Conservation (phyloP, 2,888 invertebrate genomes). For the Oasisia sp. region DNA sequence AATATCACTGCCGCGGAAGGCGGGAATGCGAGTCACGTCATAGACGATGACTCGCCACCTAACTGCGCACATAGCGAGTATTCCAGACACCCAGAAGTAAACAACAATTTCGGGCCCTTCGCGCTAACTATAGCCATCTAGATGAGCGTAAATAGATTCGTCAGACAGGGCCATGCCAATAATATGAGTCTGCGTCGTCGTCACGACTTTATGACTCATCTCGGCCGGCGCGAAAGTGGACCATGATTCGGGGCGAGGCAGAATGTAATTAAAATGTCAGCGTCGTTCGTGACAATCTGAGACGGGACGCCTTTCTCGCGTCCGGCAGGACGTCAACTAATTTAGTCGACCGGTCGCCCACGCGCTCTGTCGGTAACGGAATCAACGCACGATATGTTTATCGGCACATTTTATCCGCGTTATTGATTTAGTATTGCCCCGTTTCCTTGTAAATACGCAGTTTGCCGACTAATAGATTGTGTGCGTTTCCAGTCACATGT, state of each 20-base stretch:
- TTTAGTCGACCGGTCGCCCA: not conserved
- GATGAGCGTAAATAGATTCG: not conserved
- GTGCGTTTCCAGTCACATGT: too few species aligned
- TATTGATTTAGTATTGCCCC: not conserved
- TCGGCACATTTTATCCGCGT: not conserved
- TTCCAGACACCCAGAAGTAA: not conserved
- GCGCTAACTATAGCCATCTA: not conserved
- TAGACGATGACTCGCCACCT: not conserved
- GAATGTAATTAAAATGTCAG: conserved; percentile 4
- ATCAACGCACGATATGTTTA: not conserved
- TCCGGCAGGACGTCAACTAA: not conserved
- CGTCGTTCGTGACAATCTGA: not conserved
- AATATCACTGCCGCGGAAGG: not conserved
- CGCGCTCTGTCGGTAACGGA: not conserved
- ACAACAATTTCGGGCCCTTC: not conserved
- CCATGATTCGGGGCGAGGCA: not conserved
- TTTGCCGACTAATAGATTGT: not conserved
- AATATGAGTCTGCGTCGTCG: not conserved
- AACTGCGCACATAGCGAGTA: not conserved
- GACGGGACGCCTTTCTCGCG: not conserved
- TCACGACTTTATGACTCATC: not conserved
- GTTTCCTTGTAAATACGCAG: not conserved
- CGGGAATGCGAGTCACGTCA: not conserved
- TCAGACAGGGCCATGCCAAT: not conserved
- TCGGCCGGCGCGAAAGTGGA: not conserved